Conservation (phyloP, 2,113 vertebrate species). For the Engystomops pustulosus region DNA sequence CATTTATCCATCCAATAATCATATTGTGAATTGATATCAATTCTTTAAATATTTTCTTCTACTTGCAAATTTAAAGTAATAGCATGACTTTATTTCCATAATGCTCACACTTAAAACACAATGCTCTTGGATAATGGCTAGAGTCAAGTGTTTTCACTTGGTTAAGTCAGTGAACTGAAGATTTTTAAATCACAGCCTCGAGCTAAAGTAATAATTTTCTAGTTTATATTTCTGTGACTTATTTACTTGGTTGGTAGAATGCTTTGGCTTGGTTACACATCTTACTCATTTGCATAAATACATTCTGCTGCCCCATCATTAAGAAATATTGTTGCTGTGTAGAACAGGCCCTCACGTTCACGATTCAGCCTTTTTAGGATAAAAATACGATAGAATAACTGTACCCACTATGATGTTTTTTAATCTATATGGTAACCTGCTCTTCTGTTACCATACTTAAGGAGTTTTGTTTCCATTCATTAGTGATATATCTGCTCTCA, state of each 20-base stretch:
- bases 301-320: not conserved
- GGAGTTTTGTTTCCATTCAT: no score
- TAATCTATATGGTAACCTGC: no score
- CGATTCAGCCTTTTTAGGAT: not conserved
- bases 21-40: not conserved
- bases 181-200: not conserved
- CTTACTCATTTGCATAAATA: constrained; percentile 3
- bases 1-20: not conserved
- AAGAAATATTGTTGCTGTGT: not conserved
- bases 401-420: not conserved
- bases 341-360: not conserved
- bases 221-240: constrained; percentile 23
- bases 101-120: not conserved
- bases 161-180: not conserved
- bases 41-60: not conserved
- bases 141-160: not conserved
- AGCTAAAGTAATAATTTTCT: not conserved
- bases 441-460: no score
- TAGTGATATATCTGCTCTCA: no score
- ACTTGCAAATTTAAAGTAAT: not conserved
- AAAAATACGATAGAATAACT: not conserved
- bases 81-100: not conserved
- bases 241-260: constrained; percentile 2
- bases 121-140: not conserved
- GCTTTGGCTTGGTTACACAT: not conserved